Evolutionary conservation across 2,113 vertebrate genomes (phyloP).

Genomic region (Ciconia stormi): DNA sequence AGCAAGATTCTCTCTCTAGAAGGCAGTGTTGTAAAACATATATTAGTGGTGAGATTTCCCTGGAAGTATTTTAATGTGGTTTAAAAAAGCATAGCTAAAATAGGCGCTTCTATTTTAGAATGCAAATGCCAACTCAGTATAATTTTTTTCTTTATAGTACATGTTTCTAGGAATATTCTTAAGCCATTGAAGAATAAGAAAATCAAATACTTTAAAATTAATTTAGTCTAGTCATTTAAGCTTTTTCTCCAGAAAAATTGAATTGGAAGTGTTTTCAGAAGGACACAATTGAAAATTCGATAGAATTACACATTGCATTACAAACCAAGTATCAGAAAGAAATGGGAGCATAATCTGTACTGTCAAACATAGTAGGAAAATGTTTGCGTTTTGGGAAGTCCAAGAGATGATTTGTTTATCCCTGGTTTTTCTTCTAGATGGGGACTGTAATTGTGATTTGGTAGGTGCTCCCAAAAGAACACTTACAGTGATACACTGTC

Average conservation of each 20-base stretch:
- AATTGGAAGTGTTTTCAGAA: neutral
- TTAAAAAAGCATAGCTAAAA: slow-evolving; percentile 33
- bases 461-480: neutral
- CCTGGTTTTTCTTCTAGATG: neutral
- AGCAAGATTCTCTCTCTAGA: slow-evolving; percentile 47
- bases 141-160: neutral
- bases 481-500: neutral
- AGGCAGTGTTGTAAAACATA: slow-evolving; percentile 57
- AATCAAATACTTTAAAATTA: neutral
- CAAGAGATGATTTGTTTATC: neutral
- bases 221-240: neutral
- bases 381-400: neutral
- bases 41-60: neutral
- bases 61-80: neutral
- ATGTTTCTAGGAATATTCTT: neutral
- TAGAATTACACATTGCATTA: neutral
- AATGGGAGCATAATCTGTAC: neutral
- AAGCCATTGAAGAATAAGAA: neutral
- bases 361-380: neutral
- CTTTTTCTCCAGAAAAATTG: neutral
- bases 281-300: neutral
- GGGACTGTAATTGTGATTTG: neutral
- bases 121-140: neutral
- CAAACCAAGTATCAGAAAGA: neutral
- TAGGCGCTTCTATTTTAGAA: neutral